Conservation (phyloP, 2,888 invertebrate species). For the Drosophila emarginata region DNA sequence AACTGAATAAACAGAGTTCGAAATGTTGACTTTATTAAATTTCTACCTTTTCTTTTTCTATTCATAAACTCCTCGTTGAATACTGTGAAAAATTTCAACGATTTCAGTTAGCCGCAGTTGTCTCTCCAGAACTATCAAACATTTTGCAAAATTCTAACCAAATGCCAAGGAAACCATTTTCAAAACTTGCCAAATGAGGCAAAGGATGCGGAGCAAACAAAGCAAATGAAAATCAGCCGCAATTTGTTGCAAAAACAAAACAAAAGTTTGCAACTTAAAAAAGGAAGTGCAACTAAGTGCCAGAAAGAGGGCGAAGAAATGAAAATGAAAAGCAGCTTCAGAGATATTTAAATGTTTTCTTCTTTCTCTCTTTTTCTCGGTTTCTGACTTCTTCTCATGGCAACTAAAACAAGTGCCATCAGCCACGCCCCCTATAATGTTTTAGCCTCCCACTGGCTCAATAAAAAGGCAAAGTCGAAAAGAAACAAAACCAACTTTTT, state of each 20-base stretch:
- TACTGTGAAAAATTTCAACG: neutral
- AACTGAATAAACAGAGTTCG: neutral
- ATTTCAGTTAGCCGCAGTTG: neutral
- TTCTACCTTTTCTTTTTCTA: neutral
- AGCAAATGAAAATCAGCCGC: slow-evolving; percentile 41
- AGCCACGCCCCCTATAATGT: slow-evolving; percentile 8
- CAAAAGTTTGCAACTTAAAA: slow-evolving; percentile 32
- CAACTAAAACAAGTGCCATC: slow-evolving; percentile 9
- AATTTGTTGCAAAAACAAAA: slow-evolving; percentile 57
- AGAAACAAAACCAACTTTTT: slow-evolving; percentile 1
- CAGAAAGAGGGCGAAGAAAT: slow-evolving; percentile 10
- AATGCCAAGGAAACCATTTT: slow-evolving; percentile 25
- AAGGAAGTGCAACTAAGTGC: slow-evolving; percentile 43
- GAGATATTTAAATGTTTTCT: slow-evolving; percentile 32
- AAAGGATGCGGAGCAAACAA: slow-evolving; percentile 22
- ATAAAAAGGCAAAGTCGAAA: slow-evolving; percentile 24
- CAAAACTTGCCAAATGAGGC: slow-evolving; percentile 29
- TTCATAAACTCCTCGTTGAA: neutral
- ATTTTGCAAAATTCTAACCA: neutral
- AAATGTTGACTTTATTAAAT: neutral
- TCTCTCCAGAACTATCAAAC: neutral
- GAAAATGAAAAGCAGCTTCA: slow-evolving; percentile 30
- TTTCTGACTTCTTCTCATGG: neutral
- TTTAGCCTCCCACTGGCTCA: slow-evolving; percentile 2
- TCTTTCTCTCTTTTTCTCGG: neutral